These are phyloP conservation scores for Benitochromis conjunctus DNA, from an alignment of 2,113 vertebrate species.

Conservation along the genomic window DNA sequence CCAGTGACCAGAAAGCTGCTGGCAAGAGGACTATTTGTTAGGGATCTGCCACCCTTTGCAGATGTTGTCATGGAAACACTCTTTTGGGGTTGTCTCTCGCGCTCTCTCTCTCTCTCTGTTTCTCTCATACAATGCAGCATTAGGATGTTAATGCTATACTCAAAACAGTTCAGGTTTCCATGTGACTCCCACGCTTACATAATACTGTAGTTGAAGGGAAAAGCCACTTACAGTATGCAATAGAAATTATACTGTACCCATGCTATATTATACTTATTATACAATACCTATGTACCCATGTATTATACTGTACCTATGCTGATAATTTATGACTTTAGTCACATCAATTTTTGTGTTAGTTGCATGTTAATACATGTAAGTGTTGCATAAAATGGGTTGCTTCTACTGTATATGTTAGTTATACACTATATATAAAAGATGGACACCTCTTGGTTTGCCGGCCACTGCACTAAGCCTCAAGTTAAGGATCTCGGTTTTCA, in stretches of 20 bases:
- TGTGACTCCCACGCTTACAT: constrained; percentile 58
- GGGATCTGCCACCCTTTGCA: constrained; percentile 71
- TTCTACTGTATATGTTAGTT: background rate
- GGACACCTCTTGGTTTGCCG: background rate
- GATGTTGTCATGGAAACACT: constrained; percentile 79
- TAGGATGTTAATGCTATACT: constrained; percentile 55
- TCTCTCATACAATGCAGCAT: constrained; percentile 53
- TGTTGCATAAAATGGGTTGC: background rate
- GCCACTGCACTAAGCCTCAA: background rate
- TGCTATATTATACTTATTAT: background rate
- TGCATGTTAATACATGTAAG: background rate
- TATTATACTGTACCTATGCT: background rate
- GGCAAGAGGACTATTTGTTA: constrained; percentile 50
- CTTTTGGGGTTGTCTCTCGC: constrained; percentile 46
- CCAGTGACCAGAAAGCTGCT: constrained; percentile 31
- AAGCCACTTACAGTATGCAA: constrained; percentile 29
- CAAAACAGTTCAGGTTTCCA: constrained; percentile 46
- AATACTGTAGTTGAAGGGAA: constrained; percentile 43
- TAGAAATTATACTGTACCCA: background rate
- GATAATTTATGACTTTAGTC: background rate
- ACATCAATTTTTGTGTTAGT: background rate
- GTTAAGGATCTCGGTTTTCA: background rate
- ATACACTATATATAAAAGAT: background rate
- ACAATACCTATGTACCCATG: background rate
- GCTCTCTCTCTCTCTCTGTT: background rate